phyloP scores from a whole-genome alignment of 2,797 vertebrate species.

The Arrhamphus sclerolepis region DNA sequence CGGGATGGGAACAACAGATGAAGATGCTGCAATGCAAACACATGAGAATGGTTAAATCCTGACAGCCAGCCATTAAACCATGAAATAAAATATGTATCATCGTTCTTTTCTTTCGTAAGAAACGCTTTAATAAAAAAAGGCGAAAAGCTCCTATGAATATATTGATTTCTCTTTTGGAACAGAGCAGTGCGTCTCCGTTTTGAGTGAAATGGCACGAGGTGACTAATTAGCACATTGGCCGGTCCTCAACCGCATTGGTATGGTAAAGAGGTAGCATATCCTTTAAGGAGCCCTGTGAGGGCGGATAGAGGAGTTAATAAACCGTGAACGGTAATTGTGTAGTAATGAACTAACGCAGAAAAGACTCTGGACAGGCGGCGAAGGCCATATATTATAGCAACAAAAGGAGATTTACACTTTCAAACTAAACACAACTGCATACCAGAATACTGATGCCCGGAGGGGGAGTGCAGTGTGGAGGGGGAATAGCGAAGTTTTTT shows the following conservation, averaged over 20 bases:
- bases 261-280: slow-evolving; percentile 91
- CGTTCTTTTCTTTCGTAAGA: too few relatives aligned
- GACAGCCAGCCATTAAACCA: neutral
- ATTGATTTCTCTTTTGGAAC: slow-evolving; percentile 24
- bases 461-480: slow-evolving; percentile 36
- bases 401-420: slow-evolving; percentile 99
- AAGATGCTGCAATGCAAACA: slow-evolving; percentile 78
- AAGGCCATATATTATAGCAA: slow-evolving; percentile 97
- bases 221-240: slow-evolving; percentile 96
- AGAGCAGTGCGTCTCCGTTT: slow-evolving; percentile 78
- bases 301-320: slow-evolving; percentile 98
- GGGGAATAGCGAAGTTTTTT: slow-evolving; percentile 30
- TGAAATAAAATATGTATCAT: too few relatives aligned
- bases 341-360: slow-evolving; percentile 99
- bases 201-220: slow-evolving; percentile 91
- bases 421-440: slow-evolving; percentile 97
- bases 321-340: slow-evolving; percentile 99
- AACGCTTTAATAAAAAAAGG: too few relatives aligned
- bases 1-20: slow-evolving; percentile 91
- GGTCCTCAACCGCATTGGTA: slow-evolving; percentile 89
- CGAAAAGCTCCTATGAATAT: slow-evolving; percentile 20
- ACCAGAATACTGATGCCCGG: slow-evolving; percentile 93
- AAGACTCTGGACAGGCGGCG: slow-evolving; percentile 96
- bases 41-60: neutral
- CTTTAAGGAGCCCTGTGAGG: slow-evolving; percentile 83